Percentiles rank a stretch among this genome's conserved stretches.
These are phyloP conservation scores for Diogma glabrata DNA, from an alignment of 2,888 invertebrate species.

Conservation along the genomic window DNA sequence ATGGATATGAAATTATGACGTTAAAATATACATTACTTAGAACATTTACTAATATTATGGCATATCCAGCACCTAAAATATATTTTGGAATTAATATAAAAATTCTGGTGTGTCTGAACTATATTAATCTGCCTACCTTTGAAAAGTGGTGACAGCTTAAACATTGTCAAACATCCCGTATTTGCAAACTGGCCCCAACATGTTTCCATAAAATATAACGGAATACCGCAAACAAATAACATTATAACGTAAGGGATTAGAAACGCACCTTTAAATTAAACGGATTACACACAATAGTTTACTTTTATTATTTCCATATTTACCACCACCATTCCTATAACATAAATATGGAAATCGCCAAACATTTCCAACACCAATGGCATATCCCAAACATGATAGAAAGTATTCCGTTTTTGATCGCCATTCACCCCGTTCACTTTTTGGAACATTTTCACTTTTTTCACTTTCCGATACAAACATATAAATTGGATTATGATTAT, in stretches of 20 bases:
- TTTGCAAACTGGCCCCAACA: constrained; percentile 76
- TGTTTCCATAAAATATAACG: constrained; percentile 79
- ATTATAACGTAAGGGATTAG: constrained; percentile 76
- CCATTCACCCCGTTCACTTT: constrained; percentile 57
- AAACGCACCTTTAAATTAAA: too few relatives aligned
- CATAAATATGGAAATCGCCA: constrained; percentile 82
- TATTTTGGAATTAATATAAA: too few relatives aligned
- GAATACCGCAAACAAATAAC: constrained; percentile 70
- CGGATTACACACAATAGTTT: too few relatives aligned
- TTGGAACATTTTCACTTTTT: too few relatives aligned
- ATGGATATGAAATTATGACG: constrained; percentile 72
- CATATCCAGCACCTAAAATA: constrained; percentile 71
- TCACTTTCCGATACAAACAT: too few relatives aligned
- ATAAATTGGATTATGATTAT: too few relatives aligned
- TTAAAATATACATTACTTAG: constrained; percentile 77
- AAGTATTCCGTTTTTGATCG: constrained; percentile 64
- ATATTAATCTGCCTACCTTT: too few relatives aligned
- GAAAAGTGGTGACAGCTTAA: constrained; percentile 68
- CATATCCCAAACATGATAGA: constrained; percentile 70
- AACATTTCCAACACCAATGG: constrained; percentile 75
- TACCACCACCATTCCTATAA: constrained; percentile 77
- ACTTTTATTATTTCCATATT: too few relatives aligned
- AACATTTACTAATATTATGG: constrained; percentile 66
- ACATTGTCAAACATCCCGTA: constrained; percentile 69
- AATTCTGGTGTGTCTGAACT: too few relatives aligned